Conservation (phyloP, 2,113 vertebrate species). For the Boulengeromyrus knoepffleri region DNA sequence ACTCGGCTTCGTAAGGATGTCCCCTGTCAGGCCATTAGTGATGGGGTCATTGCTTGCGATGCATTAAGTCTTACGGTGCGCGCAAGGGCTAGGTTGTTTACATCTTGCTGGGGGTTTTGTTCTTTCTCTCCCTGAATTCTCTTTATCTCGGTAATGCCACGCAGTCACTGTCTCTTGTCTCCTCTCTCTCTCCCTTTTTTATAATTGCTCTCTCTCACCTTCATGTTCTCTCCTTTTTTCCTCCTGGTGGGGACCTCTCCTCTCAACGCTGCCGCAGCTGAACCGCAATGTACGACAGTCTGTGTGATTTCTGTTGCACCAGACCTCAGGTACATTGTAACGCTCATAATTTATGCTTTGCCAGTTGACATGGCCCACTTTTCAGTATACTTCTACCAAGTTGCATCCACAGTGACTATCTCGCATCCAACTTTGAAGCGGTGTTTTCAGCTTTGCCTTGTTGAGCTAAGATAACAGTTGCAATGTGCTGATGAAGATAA, state of each 20-base stretch:
- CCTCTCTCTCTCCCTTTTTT: neutral
- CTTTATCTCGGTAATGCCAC: conserved; percentile 54
- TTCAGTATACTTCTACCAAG: neutral
- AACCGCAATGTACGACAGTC: neutral
- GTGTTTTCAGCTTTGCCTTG: neutral
- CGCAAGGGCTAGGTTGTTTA: conserved; percentile 38
- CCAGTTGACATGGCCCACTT: neutral
- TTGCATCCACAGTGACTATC: neutral
- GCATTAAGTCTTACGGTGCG: conserved; percentile 15
- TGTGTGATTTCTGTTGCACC: neutral
- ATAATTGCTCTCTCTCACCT: conserved; percentile 12
- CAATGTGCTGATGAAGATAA: neutral
- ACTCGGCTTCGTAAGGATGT: neutral
- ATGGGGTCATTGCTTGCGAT: neutral
- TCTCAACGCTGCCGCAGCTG: neutral
- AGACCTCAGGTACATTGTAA: neutral
- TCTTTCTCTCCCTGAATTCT: conserved; percentile 51
- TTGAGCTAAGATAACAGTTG: neutral
- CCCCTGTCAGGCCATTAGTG: neutral
- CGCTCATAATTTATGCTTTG: neutral
- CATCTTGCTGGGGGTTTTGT: conserved; percentile 44
- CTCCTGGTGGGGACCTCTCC: neutral
- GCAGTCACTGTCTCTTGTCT: conserved; percentile 26
- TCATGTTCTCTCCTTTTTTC: conserved; percentile 7
- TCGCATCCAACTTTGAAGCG: neutral